Conservation (phyloP, 2,797 vertebrate species). For the Periparus ater region DNA sequence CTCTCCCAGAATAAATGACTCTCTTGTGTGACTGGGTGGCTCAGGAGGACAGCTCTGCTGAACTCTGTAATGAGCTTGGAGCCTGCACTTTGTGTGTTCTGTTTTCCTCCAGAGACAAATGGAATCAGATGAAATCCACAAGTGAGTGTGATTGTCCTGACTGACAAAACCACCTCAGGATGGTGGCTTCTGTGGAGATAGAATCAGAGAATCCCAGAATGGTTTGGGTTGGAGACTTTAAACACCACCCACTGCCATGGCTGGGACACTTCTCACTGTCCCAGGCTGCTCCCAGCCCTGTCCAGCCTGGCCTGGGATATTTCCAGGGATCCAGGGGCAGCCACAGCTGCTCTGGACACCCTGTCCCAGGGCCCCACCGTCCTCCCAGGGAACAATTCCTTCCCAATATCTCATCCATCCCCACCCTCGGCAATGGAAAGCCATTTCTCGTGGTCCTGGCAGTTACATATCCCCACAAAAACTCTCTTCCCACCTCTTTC, state of each 20-base stretch:
- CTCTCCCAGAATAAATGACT: neutral
- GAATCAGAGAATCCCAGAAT: neutral
- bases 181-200: neutral
- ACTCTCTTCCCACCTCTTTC: too few species aligned
- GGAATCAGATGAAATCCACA: neutral
- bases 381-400: neutral
- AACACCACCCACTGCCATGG: accelerated
- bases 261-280: neutral
- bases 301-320: neutral
- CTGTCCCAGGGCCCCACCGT: neutral
- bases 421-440: neutral
- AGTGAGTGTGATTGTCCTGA: neutral
- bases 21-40: neutral
- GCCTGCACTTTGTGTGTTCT: neutral
- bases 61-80: neutral
- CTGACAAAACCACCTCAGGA: neutral
- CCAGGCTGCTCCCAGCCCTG: accelerated
- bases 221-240: neutral
- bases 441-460: neutral
- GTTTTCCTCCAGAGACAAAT: neutral
- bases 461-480: neutral
- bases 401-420: accelerated
- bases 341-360: neutral
- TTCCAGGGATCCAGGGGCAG: neutral
- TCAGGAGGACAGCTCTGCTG: neutral